Evolutionary conservation across 1,140 invertebrate genomes (phyloP).

Genomic region (Drosophila willistoni): DNA sequence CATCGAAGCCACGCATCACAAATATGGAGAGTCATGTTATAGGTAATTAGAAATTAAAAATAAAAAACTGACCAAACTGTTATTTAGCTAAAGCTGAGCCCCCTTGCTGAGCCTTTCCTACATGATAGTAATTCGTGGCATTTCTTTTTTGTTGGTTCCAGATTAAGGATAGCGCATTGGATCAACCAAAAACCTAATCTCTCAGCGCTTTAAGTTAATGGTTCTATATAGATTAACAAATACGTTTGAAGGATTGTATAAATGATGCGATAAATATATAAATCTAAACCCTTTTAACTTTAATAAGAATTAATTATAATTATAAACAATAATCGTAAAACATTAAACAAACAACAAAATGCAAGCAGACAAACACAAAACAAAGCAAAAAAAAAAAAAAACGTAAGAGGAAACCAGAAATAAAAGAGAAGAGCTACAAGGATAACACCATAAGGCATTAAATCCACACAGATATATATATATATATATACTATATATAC

Average conservation of each 20-base stretch:
- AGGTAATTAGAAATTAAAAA: slow-evolving; percentile 41
- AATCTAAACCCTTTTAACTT: slow-evolving; percentile 37
- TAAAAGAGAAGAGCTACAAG: slow-evolving; percentile 4
- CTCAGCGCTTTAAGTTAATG: slow-evolving; percentile 71
- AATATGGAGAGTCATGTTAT: slow-evolving; percentile 83
- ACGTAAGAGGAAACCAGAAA: not conserved
- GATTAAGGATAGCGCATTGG: slow-evolving; percentile 67
- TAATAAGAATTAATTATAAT: slow-evolving; percentile 43
- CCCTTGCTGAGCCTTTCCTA: too few relatives aligned
- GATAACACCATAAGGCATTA: slow-evolving; percentile 9
- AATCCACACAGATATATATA: slow-evolving; percentile 40
- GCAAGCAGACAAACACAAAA: not conserved
- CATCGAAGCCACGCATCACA: slow-evolving; percentile 83
- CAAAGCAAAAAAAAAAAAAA: not conserved
- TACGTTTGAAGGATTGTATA: slow-evolving; percentile 2
- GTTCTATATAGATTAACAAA: slow-evolving; percentile 8
- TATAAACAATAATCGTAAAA: slow-evolving; percentile 9
- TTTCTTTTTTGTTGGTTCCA: slow-evolving; percentile 9
- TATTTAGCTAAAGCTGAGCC: too few relatives aligned
- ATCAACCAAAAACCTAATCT: slow-evolving; percentile 76
- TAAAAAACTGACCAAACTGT: too few relatives aligned
- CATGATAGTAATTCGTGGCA: too few relatives aligned
- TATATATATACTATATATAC: slow-evolving; percentile 30
- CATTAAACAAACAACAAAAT: slow-evolving; percentile 9
- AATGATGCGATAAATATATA: slow-evolving; percentile 22